Evolutionary conservation across 2,797 vertebrate genomes (phyloP).

Genomic region (Lithobates pipiens): DNA sequence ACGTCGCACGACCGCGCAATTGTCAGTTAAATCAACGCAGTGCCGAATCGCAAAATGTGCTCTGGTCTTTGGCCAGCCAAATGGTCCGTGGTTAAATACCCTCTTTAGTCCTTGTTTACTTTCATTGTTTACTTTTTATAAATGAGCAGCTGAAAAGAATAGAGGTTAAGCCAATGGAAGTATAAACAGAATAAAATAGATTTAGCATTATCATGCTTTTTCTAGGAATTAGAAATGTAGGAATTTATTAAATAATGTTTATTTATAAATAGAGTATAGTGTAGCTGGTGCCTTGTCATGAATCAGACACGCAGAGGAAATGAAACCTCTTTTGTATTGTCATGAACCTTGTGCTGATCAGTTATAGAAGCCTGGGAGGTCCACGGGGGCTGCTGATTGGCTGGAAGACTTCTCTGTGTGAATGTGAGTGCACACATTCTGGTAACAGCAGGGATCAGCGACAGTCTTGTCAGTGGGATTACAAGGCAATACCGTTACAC

Average conservation of each 20-base stretch:
- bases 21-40: too few species aligned
- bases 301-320: conserved; percentile 70
- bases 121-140: not conserved
- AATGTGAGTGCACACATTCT: conserved; percentile 64
- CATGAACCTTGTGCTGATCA: conserved; percentile 90
- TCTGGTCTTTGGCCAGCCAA: too few species aligned
- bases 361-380: conserved; percentile 78
- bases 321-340: conserved; percentile 90
- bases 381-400: conserved; percentile 67
- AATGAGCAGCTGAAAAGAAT: not conserved
- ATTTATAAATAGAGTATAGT: not conserved
- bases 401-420: conserved; percentile 64
- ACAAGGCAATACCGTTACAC: conserved; percentile 58
- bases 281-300: conserved; percentile 7
- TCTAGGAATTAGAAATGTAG: not conserved
- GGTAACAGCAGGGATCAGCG: conserved; percentile 64
- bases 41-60: too few species aligned
- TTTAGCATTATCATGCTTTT: too few species aligned
- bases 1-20: too few species aligned
- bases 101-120: too few species aligned
- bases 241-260: not conserved
- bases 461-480: conserved; percentile 77
- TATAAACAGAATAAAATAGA: not conserved
- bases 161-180: not conserved
- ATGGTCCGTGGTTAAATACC: too few species aligned